These are phyloP conservation scores for Knipowitschia caucasica DNA, from an alignment of 2,797 vertebrate genomes.

Conservation along the genomic window DNA sequence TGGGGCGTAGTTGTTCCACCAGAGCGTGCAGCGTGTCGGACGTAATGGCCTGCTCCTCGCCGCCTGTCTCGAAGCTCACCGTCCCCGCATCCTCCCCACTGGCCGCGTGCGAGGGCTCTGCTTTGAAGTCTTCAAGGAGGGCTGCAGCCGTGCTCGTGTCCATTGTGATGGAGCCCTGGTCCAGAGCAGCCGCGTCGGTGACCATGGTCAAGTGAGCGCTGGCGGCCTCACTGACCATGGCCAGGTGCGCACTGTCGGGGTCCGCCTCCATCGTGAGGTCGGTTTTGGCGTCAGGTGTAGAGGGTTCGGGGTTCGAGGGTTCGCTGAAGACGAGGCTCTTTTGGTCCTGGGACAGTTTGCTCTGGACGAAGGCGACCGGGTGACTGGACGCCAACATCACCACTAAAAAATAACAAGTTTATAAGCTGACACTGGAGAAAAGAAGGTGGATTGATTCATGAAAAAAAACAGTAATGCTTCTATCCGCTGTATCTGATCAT, in stretches of 20 bases:
- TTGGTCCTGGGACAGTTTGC: slow-evolving; percentile 58
- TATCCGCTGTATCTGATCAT: too few species aligned
- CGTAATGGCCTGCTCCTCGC: slow-evolving; percentile 68
- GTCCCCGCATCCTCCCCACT: not conserved
- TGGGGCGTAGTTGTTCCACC: slow-evolving; percentile 70
- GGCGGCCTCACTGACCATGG: not conserved
- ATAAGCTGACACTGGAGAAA: not conserved
- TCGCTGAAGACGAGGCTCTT: slow-evolving; percentile 47
- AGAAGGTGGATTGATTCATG: too few species aligned
- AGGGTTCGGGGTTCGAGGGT: slow-evolving; percentile 43
- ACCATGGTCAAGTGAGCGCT: not conserved
- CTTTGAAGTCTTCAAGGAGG: slow-evolving; percentile 51
- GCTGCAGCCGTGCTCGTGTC: not conserved
- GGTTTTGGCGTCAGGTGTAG: slow-evolving; percentile 51
- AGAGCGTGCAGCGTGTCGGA: slow-evolving; percentile 69
- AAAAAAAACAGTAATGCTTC: too few species aligned
- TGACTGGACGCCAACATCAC: slow-evolving; percentile 70
- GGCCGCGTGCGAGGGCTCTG: slow-evolving; percentile 46
- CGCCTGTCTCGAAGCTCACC: slow-evolving; percentile 56
- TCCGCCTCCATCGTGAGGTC: rapidly evolving
- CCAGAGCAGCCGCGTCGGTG: not conserved
- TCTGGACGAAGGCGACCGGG: slow-evolving; percentile 84
- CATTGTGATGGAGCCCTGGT: not conserved
- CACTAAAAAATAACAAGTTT: slow-evolving; percentile 29
- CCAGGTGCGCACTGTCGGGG: not conserved